Evolutionary conservation across 2,888 invertebrate species (phyloP).

Genomic region (Coelopa pilipes): DNA sequence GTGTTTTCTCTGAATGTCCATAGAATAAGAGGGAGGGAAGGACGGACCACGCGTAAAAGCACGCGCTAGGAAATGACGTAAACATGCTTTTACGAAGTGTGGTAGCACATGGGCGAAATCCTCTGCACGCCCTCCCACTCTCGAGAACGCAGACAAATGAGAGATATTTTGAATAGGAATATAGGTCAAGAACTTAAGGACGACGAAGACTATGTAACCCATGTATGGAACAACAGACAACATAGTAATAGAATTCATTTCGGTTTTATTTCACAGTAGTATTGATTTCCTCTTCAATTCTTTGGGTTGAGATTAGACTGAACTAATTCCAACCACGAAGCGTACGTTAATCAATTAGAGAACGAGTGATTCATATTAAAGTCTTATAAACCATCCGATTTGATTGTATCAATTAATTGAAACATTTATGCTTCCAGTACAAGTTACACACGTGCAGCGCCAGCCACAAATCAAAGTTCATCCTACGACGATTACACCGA

Average conservation of each 20-base stretch:
- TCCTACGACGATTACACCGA: conserved; percentile 50
- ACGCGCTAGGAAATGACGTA: conserved; percentile 49
- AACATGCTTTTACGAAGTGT: conserved; percentile 49
- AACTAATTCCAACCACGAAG: too few relatives aligned
- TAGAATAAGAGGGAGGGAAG: background rate
- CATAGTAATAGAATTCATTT: too few relatives aligned
- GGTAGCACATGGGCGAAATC: background rate
- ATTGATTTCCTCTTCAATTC: too few relatives aligned
- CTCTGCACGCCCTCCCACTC: background rate
- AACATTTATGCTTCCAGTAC: conserved; percentile 47
- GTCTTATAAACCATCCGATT: too few relatives aligned
- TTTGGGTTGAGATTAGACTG: too few relatives aligned
- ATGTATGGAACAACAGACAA: too few relatives aligned
- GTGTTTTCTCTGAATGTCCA: background rate
- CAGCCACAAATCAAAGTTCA: conserved; percentile 48
- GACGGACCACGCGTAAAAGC: conserved; percentile 45
- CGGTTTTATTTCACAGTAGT: too few relatives aligned
- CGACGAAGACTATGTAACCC: background rate
- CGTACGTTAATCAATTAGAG: too few relatives aligned
- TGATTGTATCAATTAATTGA: too few relatives aligned
- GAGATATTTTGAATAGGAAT: conserved; percentile 23
- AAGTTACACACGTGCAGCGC: conserved; percentile 54
- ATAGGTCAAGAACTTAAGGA: conserved; percentile 27
- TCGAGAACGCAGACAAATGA: conserved; percentile 22
- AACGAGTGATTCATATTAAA: too few relatives aligned